Percentiles rank a stretch among this genome's conserved stretches.
Evolutionary conservation across 2,888 invertebrate genomes (phyloP).

Genomic region (Synergus japonicus): DNA sequence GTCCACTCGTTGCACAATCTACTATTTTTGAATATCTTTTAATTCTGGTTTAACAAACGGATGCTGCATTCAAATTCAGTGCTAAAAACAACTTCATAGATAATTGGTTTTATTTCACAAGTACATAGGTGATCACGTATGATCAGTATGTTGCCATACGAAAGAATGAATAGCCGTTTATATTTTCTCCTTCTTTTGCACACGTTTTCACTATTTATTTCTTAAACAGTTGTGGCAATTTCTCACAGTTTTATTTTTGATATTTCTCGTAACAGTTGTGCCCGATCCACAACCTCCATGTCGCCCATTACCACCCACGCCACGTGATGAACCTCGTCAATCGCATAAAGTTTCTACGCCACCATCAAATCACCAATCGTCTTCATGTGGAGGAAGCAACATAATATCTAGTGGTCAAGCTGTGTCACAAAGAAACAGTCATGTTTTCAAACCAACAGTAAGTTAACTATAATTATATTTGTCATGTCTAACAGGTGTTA

Average conservation of each 20-base stretch:
- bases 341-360: slow-evolving; percentile 75
- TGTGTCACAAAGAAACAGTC: slow-evolving; percentile 90
- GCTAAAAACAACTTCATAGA: too few relatives aligned
- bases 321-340: slow-evolving; percentile 81
- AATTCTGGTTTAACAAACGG: too few relatives aligned
- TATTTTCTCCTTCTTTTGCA: neutral
- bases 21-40: too few relatives aligned
- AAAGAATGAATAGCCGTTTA: too few relatives aligned
- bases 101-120: too few relatives aligned
- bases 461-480: slow-evolving; percentile 63
- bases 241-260: neutral
- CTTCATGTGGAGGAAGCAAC: slow-evolving; percentile 59
- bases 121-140: too few relatives aligned
- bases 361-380: slow-evolving; percentile 73
- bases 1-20: too few relatives aligned
- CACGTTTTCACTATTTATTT: neutral
- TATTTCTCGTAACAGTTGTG: slow-evolving; percentile 81
- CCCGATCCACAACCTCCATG: slow-evolving; percentile 91
- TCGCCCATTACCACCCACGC: slow-evolving; percentile 91
- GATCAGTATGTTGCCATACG: too few relatives aligned
- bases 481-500: too few relatives aligned
- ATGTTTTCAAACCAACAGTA: slow-evolving; percentile 94
- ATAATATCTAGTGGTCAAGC: slow-evolving; percentile 73
- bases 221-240: neutral
- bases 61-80: too few relatives aligned